phyloP scores from a whole-genome alignment of 2,113 vertebrate genomes.

The Colaptes auratus region DNA sequence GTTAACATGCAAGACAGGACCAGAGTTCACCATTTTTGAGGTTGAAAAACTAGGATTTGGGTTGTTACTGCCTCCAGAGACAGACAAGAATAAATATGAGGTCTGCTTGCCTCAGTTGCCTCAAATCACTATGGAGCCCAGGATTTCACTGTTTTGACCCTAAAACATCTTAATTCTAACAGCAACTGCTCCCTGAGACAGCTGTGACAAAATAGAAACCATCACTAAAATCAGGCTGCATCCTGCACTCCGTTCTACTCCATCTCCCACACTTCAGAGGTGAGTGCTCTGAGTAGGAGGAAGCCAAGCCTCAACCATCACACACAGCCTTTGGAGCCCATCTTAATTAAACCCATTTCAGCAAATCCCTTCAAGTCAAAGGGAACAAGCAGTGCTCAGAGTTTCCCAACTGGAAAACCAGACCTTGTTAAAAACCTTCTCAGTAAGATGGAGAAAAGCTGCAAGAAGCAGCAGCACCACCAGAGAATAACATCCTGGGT shows the following conservation, averaged over 20 bases:
- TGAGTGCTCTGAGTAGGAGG: background rate
- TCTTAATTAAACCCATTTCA: background rate
- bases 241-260: background rate
- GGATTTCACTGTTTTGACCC: background rate
- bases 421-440: background rate
- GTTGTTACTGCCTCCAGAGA: background rate
- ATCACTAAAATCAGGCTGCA: background rate
- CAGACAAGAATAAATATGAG: fast-evolving
- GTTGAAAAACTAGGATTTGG: background rate
- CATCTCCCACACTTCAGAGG: background rate
- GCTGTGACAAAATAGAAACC: background rate
- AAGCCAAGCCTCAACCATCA: background rate
- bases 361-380: background rate
- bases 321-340: background rate
- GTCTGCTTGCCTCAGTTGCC: background rate
- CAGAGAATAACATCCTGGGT: background rate
- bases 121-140: background rate
- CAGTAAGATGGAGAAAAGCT: background rate
- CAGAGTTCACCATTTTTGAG: background rate
- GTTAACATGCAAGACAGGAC: background rate
- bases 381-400: background rate
- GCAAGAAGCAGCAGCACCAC: background rate
- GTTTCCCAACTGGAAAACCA: background rate
- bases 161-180: background rate
- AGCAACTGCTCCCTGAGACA: background rate